These are phyloP conservation scores for Blennius ocellaris DNA, from an alignment of 2,113 vertebrate genomes.

Conservation along the genomic window DNA sequence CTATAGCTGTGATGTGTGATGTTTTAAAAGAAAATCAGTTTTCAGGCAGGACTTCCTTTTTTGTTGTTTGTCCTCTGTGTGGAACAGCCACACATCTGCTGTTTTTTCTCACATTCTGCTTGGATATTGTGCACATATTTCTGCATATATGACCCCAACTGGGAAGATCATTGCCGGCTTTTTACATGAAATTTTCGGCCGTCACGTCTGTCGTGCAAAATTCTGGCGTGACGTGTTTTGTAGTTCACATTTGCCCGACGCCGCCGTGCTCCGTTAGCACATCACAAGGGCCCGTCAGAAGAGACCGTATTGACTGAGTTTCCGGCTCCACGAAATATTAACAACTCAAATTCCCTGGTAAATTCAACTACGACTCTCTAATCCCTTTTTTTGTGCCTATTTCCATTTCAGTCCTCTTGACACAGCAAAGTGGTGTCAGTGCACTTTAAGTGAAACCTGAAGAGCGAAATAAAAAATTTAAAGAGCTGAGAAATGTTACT, in stretches of 20 bases:
- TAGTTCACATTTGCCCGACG: not conserved
- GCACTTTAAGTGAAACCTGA: slow-evolving; percentile 36
- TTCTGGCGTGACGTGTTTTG: not conserved
- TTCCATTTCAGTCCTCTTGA: slow-evolving; percentile 41
- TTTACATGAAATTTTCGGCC: not conserved
- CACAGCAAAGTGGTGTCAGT: slow-evolving; percentile 39
- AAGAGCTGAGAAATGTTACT: slow-evolving; percentile 28
- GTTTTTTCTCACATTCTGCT: not conserved
- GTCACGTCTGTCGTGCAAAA: slow-evolving; percentile 4
- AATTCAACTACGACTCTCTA: slow-evolving; percentile 32
- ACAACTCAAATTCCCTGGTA: slow-evolving; percentile 19
- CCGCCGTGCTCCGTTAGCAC: not conserved
- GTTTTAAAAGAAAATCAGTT: not conserved
- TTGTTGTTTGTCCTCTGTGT: not conserved
- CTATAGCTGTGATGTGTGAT: slow-evolving; percentile 1
- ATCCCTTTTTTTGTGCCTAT: slow-evolving; percentile 41
- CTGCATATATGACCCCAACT: slow-evolving; percentile 1
- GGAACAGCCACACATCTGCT: not conserved
- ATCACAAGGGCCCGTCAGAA: slow-evolving; percentile 13
- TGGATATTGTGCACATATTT: not conserved
- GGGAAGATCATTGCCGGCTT: not conserved
- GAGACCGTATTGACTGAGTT: slow-evolving; percentile 24
- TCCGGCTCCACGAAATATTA: slow-evolving; percentile 34
- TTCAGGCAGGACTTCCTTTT: slow-evolving; percentile 5
- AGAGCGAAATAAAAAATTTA: slow-evolving; percentile 39